phyloP scores from a whole-genome alignment of 2,113 vertebrate genomes.

The Bothrops jararaca region DNA sequence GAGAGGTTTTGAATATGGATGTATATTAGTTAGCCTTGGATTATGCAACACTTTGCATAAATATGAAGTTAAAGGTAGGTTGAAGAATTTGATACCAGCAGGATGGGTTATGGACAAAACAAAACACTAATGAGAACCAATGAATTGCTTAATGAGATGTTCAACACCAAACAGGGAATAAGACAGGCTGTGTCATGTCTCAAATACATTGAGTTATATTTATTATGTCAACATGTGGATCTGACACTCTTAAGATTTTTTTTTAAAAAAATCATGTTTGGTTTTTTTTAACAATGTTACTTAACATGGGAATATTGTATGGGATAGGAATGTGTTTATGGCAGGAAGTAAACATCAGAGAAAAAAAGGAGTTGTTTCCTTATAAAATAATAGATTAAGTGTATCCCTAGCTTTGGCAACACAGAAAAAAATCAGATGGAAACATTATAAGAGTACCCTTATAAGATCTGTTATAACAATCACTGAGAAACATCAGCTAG shows the following conservation, averaged over 20 bases:
- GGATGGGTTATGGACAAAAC: not conserved
- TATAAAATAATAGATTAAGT: not conserved
- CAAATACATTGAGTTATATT: not conserved
- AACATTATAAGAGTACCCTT: not conserved
- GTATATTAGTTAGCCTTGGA: not conserved
- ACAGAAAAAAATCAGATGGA: not conserved
- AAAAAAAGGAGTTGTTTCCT: not conserved
- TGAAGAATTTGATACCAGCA: not conserved
- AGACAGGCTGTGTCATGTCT: not conserved
- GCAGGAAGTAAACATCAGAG: not conserved
- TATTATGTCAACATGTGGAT: not conserved
- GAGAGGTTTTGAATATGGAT: not conserved
- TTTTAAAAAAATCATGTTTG: not conserved
- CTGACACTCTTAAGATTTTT: not conserved
- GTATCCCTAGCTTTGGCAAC: not conserved
- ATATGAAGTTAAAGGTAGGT: not conserved
- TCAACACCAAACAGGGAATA: not conserved
- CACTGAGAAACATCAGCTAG: not conserved
- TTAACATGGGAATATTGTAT: not conserved
- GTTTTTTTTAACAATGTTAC: not conserved
- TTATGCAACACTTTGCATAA: not conserved
- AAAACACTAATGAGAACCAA: not conserved
- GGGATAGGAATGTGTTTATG: not conserved
- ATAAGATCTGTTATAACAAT: not conserved
- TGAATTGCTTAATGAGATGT: not conserved